Conservation (phyloP, 2,888 invertebrate genomes). For the Chaetogeoica ovagalla region DNA sequence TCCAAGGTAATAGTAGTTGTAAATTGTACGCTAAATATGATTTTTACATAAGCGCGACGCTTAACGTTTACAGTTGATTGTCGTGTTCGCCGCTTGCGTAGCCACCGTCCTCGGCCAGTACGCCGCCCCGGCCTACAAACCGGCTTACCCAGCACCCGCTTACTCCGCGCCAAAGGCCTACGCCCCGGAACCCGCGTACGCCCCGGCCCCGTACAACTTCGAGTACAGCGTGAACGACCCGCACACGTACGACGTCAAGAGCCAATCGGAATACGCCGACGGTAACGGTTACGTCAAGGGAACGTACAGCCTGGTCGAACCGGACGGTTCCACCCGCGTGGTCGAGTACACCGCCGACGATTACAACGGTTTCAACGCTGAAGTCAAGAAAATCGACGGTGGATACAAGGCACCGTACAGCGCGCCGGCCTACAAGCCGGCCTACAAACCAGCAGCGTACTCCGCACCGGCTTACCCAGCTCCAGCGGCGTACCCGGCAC, state of each 20-base stretch:
- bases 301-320: constrained; percentile 45
- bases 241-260: constrained; percentile 48
- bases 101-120: constrained; percentile 41
- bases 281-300: constrained; percentile 54
- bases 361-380: constrained; percentile 49
- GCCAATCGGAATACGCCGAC: constrained; percentile 50
- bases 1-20: not conserved
- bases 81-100: constrained; percentile 48
- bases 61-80: constrained; percentile 20
- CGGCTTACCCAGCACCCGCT: constrained; percentile 46
- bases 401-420: constrained; percentile 45
- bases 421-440: constrained; percentile 46
- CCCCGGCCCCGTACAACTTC: constrained; percentile 50
- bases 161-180: constrained; percentile 46
- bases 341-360: constrained; percentile 51
- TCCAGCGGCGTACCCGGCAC: constrained; percentile 28
- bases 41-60: too few species aligned
- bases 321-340: constrained; percentile 52
- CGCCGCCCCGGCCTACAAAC: constrained; percentile 52
- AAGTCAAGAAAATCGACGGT: constrained; percentile 45
- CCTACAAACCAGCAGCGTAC: constrained; percentile 39
- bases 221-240: constrained; percentile 53
- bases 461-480: constrained; percentile 19
- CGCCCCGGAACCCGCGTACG: constrained; percentile 46
- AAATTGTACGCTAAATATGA: not conserved